Percentiles rank a stretch among this genome's conserved stretches.
phyloP scores from a whole-genome alignment of 2,888 invertebrate genomes.

The Anthophora plumipes region DNA sequence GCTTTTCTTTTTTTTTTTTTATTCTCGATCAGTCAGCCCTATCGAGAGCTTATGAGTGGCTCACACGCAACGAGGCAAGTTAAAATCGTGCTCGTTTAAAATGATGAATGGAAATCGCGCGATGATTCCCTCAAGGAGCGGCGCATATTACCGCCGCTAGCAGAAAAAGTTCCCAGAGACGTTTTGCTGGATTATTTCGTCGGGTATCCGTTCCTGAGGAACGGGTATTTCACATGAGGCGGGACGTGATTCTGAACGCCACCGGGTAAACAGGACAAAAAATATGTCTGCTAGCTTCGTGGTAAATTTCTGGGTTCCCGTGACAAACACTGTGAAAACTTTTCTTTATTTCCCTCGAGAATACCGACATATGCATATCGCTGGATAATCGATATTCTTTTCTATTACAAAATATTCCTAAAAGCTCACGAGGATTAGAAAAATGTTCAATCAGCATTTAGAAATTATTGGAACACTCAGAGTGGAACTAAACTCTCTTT shows the following conservation, averaged over 20 bases:
- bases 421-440: too few relatives aligned
- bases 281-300: neutral
- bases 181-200: constrained; percentile 44
- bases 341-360: constrained; percentile 25
- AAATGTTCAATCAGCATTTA: too few relatives aligned
- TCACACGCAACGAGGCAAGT: constrained; percentile 7
- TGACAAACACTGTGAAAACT: constrained; percentile 36
- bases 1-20: neutral
- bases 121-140: constrained; percentile 26
- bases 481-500: too few relatives aligned
- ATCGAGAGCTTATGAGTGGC: constrained; percentile 9
- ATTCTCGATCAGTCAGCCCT: constrained; percentile 1
- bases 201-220: constrained; percentile 42
- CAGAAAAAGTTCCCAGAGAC: constrained; percentile 31
- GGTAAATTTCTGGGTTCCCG: constrained; percentile 31
- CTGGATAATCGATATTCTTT: constrained; percentile 1
- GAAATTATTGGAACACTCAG: too few relatives aligned
- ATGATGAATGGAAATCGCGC: constrained; percentile 55
- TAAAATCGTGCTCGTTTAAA: constrained; percentile 33
- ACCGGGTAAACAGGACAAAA: constrained; percentile 1
- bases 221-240: neutral
- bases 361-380: neutral
- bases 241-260: constrained; percentile 10
- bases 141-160: constrained; percentile 15
- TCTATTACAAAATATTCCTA: too few relatives aligned